phyloP scores from a whole-genome alignment of 1,140 invertebrate species.

The Vollenhovia emeryi region DNA sequence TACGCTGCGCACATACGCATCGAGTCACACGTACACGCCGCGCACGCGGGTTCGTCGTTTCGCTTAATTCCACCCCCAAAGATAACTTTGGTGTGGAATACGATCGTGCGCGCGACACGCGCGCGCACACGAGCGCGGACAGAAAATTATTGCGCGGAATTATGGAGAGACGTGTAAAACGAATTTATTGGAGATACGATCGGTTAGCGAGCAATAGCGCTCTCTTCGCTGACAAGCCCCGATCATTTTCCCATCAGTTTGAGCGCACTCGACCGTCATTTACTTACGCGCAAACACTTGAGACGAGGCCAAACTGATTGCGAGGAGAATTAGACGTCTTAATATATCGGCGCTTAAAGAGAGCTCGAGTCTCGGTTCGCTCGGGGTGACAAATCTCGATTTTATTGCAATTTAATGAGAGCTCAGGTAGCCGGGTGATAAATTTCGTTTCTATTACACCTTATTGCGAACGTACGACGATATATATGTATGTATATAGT shows the following conservation, averaged over 20 bases:
- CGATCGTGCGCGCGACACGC: not conserved
- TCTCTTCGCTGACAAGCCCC: not conserved
- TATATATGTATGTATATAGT: not conserved
- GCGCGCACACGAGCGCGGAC: not conserved
- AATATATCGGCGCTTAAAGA: conserved; percentile 15
- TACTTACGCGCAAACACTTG: conserved; percentile 26
- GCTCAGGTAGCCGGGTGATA: not conserved
- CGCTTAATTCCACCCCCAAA: conserved; percentile 24
- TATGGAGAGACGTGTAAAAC: not conserved
- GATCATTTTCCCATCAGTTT: conserved; percentile 35
- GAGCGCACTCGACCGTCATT: conserved; percentile 35
- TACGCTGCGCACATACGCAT: not conserved
- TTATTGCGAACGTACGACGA: not conserved
- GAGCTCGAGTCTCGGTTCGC: not conserved
- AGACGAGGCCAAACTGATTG: not conserved
- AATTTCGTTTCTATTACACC: conserved; percentile 4
- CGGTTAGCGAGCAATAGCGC: not conserved
- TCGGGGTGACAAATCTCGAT: conserved; percentile 10
- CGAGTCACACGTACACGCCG: not conserved
- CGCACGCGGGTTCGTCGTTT: not conserved
- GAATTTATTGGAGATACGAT: not conserved
- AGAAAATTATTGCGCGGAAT: not conserved
- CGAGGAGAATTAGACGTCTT: conserved; percentile 11
- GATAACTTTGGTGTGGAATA: conserved; percentile 5
- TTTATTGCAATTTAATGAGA: conserved; percentile 15